Evolutionary conservation across 2,113 vertebrate species (phyloP), one percentile per base, ranked within the genome.

Genomic region (Megaleporinus macrocephalus): DNA sequence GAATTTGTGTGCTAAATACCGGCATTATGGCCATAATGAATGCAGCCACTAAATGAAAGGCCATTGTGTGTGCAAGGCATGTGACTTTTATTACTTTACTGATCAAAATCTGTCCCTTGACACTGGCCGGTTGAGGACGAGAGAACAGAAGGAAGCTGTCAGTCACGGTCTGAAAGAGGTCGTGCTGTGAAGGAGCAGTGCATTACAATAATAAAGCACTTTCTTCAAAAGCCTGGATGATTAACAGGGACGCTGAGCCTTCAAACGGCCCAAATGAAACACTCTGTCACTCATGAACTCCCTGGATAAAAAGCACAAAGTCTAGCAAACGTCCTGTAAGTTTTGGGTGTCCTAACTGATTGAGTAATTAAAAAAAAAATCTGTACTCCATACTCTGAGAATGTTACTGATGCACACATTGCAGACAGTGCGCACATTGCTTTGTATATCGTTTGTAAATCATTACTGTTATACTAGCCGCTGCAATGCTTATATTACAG

Each of bases 91-190:
- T 75, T 75, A 62, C 65, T 59, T 22, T 18, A 29, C 74, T 27
- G 61, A 74, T 81, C 41, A 53, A 76, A 69, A 73, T 66, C 78
- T 63, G 69, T 69, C 79, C 33, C 44, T 30, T n/a, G 12, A 44
- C 15, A 26, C 33, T 49, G 47, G 78, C 55, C 49, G 51, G 41
- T 33, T 78, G 44, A 74, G 53, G 73, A 44, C 73, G 55, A 63
- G 81, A 76, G 49, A 73, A 82, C 68, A 77, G 79, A 71, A 63
- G 69, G 66, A 77, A 66, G 59, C 49, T 65, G 78, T 80, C 78
- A 73, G 20, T 77, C 73, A 51, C 27, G 33, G 59, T 33, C 51
- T 69, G 62, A 65, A 68, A 69, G 80, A 82, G 70, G 49, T 78
- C 75, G 49, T 51, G 49, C 49, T 16, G 49, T 51, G 49, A 51